Evolutionary conservation across 2,888 invertebrate species (phyloP), one percentile per base, ranked within the genome.

Genomic region (Drosophila anomalipes): DNA sequence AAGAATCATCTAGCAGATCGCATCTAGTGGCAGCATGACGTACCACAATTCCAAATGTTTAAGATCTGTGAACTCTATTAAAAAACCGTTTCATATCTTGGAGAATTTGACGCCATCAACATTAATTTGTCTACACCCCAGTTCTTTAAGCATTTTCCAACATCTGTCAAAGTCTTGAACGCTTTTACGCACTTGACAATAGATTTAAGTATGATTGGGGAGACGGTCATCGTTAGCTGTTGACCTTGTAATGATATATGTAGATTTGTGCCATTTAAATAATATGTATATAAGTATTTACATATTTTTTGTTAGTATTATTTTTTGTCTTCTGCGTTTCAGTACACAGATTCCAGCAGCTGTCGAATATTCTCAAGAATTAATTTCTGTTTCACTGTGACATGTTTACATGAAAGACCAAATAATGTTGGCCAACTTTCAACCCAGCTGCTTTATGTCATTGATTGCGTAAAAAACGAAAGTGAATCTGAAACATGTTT

Each of bases 391-490:
- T 1, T 77, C 70, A 60, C 65, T 70, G 77, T 91, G 91, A 82
- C 88, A 90, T 85, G 90, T 91, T 90, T 88, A 86, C 89, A 88
- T 63, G 68, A 66, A 22, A 16, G 28, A 54, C 56, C 70, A 68
- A 65, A 71, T 58, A 54, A 60, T 33, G 64, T 81, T 68, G 71
- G 66, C 54, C 61, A 62, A 77, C 49, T 62, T 49, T 52, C 35
- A 58, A 60, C n/a, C 53, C 84, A 85, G 82, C 81, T 85, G 84
- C 61, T 82, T 83, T 83, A 49, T 49, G 61, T 89, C 89, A 81
- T 26, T 39, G 22, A 54, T 67, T 76, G 70, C 71, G 58, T 82
- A 86, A 76, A 75, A 68, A 57, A 3, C 26, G 44, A 66, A 51
- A 35, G 47, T 22, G 16, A 68, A 39, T 32, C 53, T 16, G 35